Percentiles rank a stretch among this genome's conserved stretches.
Conservation (phyloP, 1,140 invertebrate genomes). For the Diabrotica virgifera region DNA sequence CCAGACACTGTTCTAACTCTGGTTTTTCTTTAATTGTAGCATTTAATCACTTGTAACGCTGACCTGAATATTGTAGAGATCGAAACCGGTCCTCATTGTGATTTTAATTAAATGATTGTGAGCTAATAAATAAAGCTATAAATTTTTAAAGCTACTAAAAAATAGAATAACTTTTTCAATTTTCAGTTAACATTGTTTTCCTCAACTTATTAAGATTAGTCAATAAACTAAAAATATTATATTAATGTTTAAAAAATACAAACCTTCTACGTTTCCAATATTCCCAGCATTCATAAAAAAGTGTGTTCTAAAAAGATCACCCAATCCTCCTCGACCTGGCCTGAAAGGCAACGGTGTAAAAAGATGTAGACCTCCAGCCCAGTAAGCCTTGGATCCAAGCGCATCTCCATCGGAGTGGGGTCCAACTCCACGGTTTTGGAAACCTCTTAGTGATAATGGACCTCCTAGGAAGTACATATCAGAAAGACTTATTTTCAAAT, state of each 20-base stretch:
- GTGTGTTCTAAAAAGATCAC: constrained; percentile 77
- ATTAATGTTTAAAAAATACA: not conserved
- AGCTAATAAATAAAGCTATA: no score
- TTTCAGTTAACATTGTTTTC: no score
- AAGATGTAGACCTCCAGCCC: constrained; percentile 75
- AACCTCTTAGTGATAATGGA: constrained; percentile 78
- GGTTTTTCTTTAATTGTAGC: no score
- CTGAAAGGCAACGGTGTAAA: constrained; percentile 84
- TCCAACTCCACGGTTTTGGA: constrained; percentile 76
- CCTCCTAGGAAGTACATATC: constrained; percentile 88
- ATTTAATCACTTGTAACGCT: no score
- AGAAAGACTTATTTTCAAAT: constrained; percentile 61
- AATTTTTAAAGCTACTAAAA: no score
- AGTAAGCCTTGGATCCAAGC: constrained; percentile 65
- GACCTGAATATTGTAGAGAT: no score
- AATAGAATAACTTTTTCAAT: no score
- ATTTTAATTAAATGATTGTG: no score
- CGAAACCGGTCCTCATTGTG: no score
- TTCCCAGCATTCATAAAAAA: constrained; percentile 84
- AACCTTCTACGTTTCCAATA: constrained; percentile 53
- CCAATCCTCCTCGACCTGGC: constrained; percentile 69
- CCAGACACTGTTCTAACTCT: no score
- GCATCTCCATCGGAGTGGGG: constrained; percentile 71
- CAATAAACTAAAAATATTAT: no score
- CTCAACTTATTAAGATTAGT: no score